phyloP scores from a whole-genome alignment of 2,113 vertebrate genomes.

The Sula dactylatra region DNA sequence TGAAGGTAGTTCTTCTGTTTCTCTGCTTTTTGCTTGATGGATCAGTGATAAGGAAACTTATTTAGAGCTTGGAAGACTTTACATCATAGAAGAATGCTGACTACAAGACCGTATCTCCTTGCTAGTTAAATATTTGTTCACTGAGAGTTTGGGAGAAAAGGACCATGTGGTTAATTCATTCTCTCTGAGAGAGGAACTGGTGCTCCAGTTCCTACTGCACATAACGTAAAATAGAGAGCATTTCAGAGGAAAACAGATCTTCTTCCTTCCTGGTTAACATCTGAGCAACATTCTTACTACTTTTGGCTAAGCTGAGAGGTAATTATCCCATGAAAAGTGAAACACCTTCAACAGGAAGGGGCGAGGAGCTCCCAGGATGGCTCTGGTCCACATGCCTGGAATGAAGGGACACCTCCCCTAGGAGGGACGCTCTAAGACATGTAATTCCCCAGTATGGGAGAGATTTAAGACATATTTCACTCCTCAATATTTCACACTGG shows the following conservation, averaged over 20 bases:
- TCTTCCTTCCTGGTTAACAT: not conserved
- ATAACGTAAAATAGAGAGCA: not conserved
- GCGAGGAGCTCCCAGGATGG: not conserved
- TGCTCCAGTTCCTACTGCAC: not conserved
- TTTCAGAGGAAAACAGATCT: not conserved
- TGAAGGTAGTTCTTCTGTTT: not conserved
- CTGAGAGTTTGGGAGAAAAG: not conserved
- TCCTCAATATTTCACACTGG: not conserved
- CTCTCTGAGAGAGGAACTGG: not conserved
- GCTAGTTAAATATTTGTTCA: not conserved
- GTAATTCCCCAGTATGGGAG: not conserved
- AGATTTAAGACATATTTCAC: not conserved
- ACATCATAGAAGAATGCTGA: not conserved
- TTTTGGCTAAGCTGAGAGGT: not conserved
- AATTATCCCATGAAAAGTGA: not conserved
- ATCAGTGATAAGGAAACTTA: not conserved
- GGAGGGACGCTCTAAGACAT: not conserved
- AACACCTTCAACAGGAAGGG: not conserved
- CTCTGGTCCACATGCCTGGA: not conserved
- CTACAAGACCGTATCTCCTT: not conserved
- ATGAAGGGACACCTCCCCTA: not conserved
- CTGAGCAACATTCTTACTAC: not conserved
- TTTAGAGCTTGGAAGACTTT: not conserved
- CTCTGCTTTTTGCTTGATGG: not conserved
- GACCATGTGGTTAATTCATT: not conserved